Evolutionary conservation across 2,113 vertebrate genomes (phyloP), one percentile per base, ranked within the genome.

Genomic region (Oxygymnocypris stewartii): DNA sequence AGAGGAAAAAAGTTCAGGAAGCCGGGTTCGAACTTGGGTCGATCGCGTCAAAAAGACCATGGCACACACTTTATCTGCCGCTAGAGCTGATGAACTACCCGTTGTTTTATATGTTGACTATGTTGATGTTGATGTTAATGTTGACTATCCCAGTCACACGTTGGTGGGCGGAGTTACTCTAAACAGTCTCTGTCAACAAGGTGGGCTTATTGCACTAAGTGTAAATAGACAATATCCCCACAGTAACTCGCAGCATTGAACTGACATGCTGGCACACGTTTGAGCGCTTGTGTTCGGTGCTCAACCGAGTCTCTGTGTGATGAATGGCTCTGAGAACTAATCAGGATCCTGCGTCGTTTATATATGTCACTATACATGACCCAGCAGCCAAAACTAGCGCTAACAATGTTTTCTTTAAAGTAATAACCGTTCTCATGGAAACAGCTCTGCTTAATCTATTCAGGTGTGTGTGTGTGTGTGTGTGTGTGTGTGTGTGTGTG

Each of bases 391-490:
- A 23, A 40, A 42, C 10, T 10, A 73, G 4, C 9, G 10, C 18
- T 73, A 40, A 73, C 20, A 42, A 73, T 42, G 23, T 73, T 73
- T 73, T 42, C 69, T 73, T 73, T 73, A 73, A 42, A n/a, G 37
- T 12, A 73, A 73, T 11, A 73, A 73, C 69, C 0, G 9, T 40
- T 73, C 69, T 42, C 69, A 42, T 20, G 69, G 69, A 73, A 23
- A 73, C 1, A 4, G 18, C 2, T 69, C 14, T 42, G 69, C 12
- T 42, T 42, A 73, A n/a, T 40, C 31, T 35, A 37, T 37, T 37
- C 67, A 71, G 28, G 67, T 28, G 25, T 14, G 59, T 63, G 54
- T 16, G 51, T 54, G 4, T 54, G 1, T 54, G 51, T 54, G 51
- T 54, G 51, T 54, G 51, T 54, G 4, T 54, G 11, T 16, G 51